These are phyloP conservation scores for Cheilosia impressa DNA, from an alignment of 2,888 invertebrate genomes.

Conservation along the genomic window DNA sequence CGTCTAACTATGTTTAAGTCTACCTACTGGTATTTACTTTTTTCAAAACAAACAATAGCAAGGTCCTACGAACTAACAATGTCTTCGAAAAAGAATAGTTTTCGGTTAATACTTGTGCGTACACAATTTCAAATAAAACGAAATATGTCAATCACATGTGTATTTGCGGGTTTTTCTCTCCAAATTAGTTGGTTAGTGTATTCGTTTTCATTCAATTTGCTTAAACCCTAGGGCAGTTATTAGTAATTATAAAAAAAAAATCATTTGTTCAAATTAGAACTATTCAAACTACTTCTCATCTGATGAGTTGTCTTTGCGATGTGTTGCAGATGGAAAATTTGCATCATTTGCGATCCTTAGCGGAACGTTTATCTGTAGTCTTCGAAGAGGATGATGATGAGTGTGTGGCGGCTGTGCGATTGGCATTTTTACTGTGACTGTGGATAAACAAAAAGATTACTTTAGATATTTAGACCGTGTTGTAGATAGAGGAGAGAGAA, in stretches of 20 bases:
- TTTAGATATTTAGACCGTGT: not conserved
- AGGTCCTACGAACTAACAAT: not conserved
- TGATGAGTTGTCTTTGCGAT: conserved; percentile 8
- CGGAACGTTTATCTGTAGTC: conserved; percentile 58
- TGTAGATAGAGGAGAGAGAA: not conserved
- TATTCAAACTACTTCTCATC: not conserved
- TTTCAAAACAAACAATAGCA: not conserved
- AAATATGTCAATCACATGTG: conserved; percentile 37
- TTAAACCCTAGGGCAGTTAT: conserved; percentile 18
- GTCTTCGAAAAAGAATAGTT: not conserved
- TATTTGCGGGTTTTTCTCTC: conserved; percentile 5
- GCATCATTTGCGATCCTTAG: conserved; percentile 53
- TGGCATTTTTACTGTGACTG: conserved; percentile 62
- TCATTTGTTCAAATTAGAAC: conserved; percentile 6
- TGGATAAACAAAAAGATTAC: conserved; percentile 3
- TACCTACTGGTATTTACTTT: not conserved
- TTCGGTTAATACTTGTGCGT: conserved; percentile 23
- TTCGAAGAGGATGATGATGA: conserved; percentile 55
- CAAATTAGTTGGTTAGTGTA: conserved; percentile 49
- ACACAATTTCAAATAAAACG: conserved; percentile 8
- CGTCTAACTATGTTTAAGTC: conserved; percentile 6
- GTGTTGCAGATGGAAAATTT: conserved; percentile 8
- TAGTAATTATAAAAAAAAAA: not conserved
- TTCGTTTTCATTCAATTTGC: conserved; percentile 22
- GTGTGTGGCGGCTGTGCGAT: conserved; percentile 40